Evolutionary conservation across 1,140 invertebrate species (phyloP).

Genomic region (Octopus bimaculoides): DNA sequence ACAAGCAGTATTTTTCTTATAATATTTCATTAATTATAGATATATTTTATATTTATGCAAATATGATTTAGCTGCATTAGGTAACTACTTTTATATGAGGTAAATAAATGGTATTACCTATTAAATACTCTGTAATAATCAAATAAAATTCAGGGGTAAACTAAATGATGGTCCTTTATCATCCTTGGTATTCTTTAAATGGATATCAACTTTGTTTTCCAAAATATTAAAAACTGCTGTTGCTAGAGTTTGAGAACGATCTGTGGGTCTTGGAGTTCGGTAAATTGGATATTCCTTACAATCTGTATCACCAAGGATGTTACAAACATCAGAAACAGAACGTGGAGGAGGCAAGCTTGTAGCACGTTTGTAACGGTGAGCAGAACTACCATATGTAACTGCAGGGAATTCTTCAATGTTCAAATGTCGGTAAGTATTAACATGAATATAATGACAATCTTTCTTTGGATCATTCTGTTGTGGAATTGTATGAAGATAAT

Average conservation of each 20-base stretch:
- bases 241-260: constrained; percentile 11
- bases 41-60: too few species aligned
- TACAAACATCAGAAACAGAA: not conserved
- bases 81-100: too few species aligned
- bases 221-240: constrained; percentile 20
- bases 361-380: not conserved
- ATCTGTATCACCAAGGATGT: not conserved
- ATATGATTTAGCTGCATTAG: too few species aligned
- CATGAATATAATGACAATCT: not conserved
- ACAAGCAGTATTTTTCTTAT: too few species aligned
- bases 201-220: constrained; percentile 13
- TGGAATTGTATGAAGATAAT: not conserved
- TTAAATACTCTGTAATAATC: not conserved
- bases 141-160: not conserved
- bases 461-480: not conserved
- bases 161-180: not conserved
- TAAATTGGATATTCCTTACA: constrained; percentile 16
- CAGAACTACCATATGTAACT: not conserved
- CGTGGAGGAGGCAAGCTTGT: not conserved
- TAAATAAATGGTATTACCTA: too few species aligned
- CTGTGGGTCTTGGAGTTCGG: constrained; percentile 19
- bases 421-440: not conserved
- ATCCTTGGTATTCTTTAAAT: constrained; percentile 15
- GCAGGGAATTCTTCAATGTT: not conserved
- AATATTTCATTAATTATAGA: too few species aligned